Percentiles rank a stretch among this genome's conserved stretches.
Conservation (phyloP, 2,113 vertebrate genomes). For the Pseudopipra pipra region DNA sequence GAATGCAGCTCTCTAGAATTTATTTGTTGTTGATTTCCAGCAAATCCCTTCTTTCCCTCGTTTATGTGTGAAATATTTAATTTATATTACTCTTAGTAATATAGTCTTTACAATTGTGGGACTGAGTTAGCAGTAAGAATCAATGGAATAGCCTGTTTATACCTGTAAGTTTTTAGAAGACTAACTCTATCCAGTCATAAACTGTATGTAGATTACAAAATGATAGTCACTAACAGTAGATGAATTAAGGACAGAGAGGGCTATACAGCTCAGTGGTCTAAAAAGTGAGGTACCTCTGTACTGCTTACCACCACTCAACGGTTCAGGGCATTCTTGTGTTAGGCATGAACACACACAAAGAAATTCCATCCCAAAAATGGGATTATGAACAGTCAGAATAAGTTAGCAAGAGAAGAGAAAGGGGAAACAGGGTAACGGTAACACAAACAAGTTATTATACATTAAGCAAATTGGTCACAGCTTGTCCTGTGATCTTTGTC, state of each 20-base stretch:
- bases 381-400: background rate
- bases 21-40: background rate
- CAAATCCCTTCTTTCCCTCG: background rate
- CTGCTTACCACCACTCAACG: background rate
- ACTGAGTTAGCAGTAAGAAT: background rate
- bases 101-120: background rate
- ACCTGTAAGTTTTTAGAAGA: background rate
- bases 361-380: background rate
- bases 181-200: background rate
- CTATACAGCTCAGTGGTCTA: background rate
- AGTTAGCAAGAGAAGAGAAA: background rate
- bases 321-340: background rate
- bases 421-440: background rate
- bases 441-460: constrained; percentile 36
- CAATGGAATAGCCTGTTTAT: background rate
- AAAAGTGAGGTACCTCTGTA: background rate
- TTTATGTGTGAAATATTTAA: background rate
- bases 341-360: background rate
- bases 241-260: background rate
- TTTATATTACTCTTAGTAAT: background rate
- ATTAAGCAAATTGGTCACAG: constrained; percentile 22
- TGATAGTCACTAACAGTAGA: background rate
- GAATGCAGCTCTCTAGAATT: background rate
- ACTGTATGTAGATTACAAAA: background rate
- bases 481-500: constrained; percentile 24